A percentile compares a stretch with the other conserved stretches of the same genome.
These are phyloP conservation scores for Drosophila aff. DNA, from an alignment of 1,140 invertebrate genomes.

Conservation along the genomic window DNA sequence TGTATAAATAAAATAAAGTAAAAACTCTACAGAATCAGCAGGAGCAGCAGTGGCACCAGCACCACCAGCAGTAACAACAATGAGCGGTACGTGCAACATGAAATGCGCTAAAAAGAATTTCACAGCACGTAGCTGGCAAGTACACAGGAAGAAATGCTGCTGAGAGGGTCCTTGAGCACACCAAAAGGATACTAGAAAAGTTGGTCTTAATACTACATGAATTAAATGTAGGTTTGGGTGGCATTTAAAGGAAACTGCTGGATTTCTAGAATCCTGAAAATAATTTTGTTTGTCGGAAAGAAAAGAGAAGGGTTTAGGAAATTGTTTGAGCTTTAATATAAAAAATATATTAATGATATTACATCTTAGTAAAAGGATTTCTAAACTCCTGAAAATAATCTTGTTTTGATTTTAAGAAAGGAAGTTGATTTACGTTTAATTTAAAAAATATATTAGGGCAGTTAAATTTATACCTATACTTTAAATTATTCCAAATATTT, in stretches of 20 bases:
- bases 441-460: background rate
- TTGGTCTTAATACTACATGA: background rate
- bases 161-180: background rate
- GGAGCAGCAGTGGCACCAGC: constrained; percentile 19
- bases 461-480: background rate
- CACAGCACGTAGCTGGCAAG: constrained; percentile 65
- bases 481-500: no score
- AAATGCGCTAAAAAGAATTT: constrained; percentile 77
- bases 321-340: background rate
- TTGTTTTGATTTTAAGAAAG: no score
- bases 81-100: constrained; percentile 60
- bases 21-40: constrained; percentile 51
- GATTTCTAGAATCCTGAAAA: background rate
- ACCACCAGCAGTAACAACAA: constrained; percentile 38
- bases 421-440: background rate
- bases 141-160: background rate
- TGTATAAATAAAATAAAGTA: constrained; percentile 29
- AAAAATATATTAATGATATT: background rate
- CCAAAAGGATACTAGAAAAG: background rate
- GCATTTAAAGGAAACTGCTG: background rate
- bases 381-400: no score
- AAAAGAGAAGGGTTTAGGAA: background rate
- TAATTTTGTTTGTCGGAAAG: background rate
- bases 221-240: background rate
- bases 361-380: background rate